Evolutionary conservation across 1,140 invertebrate genomes (phyloP).

Genomic region (Ooceraea biroi): DNA sequence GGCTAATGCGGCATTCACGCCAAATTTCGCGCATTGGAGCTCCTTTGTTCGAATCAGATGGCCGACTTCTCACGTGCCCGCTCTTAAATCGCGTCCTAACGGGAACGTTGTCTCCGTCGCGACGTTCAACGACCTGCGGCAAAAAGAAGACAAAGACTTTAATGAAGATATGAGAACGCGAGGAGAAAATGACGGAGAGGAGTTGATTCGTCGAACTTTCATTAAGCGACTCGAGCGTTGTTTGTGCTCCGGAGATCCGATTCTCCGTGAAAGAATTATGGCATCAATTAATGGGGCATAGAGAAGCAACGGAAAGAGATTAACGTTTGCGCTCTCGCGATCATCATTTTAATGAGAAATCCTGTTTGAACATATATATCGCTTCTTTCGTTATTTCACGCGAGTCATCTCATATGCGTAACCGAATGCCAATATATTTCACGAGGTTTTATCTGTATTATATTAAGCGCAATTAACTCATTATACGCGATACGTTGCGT

Average conservation of each 20-base stretch:
- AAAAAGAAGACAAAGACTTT: conserved; percentile 25
- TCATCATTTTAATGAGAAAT: conserved; percentile 37
- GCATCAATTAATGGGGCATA: background rate
- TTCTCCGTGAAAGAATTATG: conserved; percentile 14
- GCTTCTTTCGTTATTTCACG: background rate
- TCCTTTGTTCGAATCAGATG: conserved; percentile 44
- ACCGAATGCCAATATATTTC: conserved; percentile 15
- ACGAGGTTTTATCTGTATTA: conserved; percentile 37
- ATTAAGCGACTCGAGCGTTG: background rate
- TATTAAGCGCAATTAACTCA: conserved; percentile 43
- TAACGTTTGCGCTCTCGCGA: conserved; percentile 20
- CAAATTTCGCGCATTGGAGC: conserved; percentile 47
- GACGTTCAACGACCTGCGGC: conserved; percentile 18
- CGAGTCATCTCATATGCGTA: conserved; percentile 9
- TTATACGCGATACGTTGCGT: conserved; percentile 40
- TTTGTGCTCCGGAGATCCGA: background rate
- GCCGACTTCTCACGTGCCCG: conserved; percentile 33
- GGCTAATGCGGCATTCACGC: conserved; percentile 50
- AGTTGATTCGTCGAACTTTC: conserved; percentile 2
- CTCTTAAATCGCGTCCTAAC: conserved; percentile 45
- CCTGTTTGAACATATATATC: conserved; percentile 2
- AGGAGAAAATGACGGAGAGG: background rate
- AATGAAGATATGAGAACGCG: conserved; percentile 26
- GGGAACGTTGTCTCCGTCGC: conserved; percentile 26
- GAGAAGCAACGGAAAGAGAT: background rate